Evolutionary conservation across 1,140 invertebrate genomes (phyloP).

Genomic region (Sipha flava): DNA sequence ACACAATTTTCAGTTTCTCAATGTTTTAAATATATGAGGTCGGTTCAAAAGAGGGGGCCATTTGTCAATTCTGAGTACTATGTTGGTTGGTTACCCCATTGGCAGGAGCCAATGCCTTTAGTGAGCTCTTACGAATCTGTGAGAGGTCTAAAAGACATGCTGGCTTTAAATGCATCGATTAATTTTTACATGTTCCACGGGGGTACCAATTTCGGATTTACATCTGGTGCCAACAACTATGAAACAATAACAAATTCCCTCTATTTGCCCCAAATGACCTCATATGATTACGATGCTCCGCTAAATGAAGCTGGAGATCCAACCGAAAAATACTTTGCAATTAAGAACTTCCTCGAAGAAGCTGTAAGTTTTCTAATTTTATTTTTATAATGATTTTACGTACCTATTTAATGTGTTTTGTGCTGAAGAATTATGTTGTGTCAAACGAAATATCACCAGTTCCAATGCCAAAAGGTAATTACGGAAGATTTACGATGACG

Average conservation of each 20-base stretch:
- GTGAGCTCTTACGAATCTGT: conserved; percentile 49
- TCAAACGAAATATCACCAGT: conserved; percentile 39
- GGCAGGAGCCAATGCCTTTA: conserved; percentile 59
- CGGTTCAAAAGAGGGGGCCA: conserved; percentile 48
- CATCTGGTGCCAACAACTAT: conserved; percentile 49
- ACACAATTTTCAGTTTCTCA: neutral
- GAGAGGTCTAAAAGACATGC: conserved; percentile 55
- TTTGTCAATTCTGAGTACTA: conserved; percentile 87
- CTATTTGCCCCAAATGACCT: conserved; percentile 51
- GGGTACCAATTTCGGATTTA: conserved; percentile 62
- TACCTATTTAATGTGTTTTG: neutral
- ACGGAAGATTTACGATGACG: neutral
- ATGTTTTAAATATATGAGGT: conserved; percentile 19
- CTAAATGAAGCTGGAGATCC: conserved; percentile 72
- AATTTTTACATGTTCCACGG: conserved; percentile 67
- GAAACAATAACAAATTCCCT: conserved; percentile 45
- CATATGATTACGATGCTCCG: conserved; percentile 81
- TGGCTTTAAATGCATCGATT: conserved; percentile 49
- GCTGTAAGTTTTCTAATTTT: conserved; percentile 43
- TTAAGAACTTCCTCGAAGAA: conserved; percentile 58
- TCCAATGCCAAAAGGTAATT: neutral
- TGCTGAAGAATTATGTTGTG: conserved; percentile 45
- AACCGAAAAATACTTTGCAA: conserved; percentile 68
- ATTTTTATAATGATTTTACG: neutral
- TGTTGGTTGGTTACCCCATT: conserved; percentile 77